Percentiles rank a stretch among this genome's conserved stretches.
Evolutionary conservation across 2,888 invertebrate species (phyloP).

Genomic region (Rhimphoctona megacephalus): DNA sequence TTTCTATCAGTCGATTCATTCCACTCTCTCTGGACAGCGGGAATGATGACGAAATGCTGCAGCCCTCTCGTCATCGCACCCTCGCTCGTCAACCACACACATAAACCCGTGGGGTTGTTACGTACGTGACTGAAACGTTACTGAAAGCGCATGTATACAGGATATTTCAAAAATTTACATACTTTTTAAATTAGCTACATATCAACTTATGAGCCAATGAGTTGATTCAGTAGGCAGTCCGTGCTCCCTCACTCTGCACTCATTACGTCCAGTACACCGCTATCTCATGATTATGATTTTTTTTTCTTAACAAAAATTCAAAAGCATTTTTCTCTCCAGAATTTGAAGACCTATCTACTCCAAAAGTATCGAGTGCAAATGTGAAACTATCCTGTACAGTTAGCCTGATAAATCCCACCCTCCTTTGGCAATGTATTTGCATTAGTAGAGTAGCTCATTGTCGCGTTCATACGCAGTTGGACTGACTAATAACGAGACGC

Average conservation of each 20-base stretch:
- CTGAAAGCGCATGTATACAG: constrained; percentile 12
- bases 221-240: no score
- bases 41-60: constrained; percentile 65
- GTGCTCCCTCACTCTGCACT: no score
- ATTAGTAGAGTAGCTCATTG: constrained; percentile 8
- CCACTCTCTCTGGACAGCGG: constrained; percentile 28
- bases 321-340: background rate
- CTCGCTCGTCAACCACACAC: constrained; percentile 58
- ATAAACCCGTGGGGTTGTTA: constrained; percentile 44
- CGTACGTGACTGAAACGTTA: constrained; percentile 71
- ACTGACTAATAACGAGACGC: constrained; percentile 79
- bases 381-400: background rate
- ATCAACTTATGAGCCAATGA: background rate
- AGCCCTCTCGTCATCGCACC: constrained; percentile 62
- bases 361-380: background rate
- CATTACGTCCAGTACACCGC: background rate
- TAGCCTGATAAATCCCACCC: background rate
- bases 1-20: constrained; percentile 33
- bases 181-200: background rate
- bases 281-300: background rate
- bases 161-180: background rate
- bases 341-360: background rate
- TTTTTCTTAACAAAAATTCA: background rate
- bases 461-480: constrained; percentile 56
- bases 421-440: constrained; percentile 17